Percentiles rank a stretch among this genome's conserved stretches.
phyloP scores from a whole-genome alignment of 2,888 invertebrate genomes.

The Apomyelois bistriatella region DNA sequence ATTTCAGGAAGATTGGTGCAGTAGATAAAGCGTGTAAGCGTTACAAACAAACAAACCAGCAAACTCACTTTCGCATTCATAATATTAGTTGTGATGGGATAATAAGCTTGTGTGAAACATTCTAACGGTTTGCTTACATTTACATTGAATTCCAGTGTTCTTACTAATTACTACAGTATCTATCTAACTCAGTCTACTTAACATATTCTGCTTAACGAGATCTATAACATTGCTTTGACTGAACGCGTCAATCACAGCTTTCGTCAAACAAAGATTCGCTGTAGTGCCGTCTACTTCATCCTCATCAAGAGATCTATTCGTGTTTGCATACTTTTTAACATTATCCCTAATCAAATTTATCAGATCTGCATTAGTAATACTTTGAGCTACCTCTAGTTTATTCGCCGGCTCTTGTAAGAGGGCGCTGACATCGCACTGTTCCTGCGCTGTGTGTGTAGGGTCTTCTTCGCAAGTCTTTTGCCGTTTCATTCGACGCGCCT shows the following conservation, averaged over 20 bases:
- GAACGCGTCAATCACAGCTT: conserved; percentile 82
- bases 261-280: conserved; percentile 53
- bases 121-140: no score
- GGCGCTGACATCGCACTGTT: conserved; percentile 47
- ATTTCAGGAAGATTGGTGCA: no score
- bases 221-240: conserved; percentile 82
- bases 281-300: conserved; percentile 59
- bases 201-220: conserved; percentile 73
- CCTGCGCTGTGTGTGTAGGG: conserved; percentile 20
- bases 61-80: no score
- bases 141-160: no score
- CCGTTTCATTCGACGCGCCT: conserved; percentile 56
- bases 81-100: no score
- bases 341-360: conserved; percentile 55
- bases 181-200: conserved; percentile 46
- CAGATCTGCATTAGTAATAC: conserved; percentile 46
- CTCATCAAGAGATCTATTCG: conserved; percentile 39
- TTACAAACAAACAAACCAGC: no score
- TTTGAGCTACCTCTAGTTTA: conserved; percentile 44
- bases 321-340: conserved; percentile 42
- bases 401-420: conserved; percentile 49
- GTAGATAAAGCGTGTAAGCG: no score
- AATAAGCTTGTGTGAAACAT: no score
- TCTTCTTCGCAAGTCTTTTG: conserved; percentile 57
- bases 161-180: no score